These are phyloP conservation scores for Sebastes iracundus DNA, from an alignment of 2,797 vertebrate genomes.

Conservation along the genomic window DNA sequence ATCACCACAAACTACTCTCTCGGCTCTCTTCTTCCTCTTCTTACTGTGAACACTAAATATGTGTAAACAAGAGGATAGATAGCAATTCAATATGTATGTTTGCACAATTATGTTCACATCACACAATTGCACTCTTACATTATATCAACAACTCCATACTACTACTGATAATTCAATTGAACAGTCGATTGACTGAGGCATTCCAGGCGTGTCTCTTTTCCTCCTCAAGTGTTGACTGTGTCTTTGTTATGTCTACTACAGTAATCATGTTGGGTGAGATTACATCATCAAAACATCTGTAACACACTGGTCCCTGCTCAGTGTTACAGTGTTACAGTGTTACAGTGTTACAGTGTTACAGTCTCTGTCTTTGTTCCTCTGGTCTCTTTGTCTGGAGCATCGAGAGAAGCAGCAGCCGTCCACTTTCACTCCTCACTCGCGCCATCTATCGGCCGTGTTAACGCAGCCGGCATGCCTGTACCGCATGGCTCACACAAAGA, in stretches of 20 bases:
- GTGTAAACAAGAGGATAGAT: no score
- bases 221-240: no score
- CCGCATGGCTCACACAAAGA: conserved; percentile 27
- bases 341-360: neutral
- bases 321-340: no score
- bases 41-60: no score
- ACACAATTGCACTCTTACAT: neutral
- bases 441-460: conserved; percentile 61
- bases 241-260: neutral
- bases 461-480: neutral
- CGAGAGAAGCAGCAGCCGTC: neutral
- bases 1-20: no score
- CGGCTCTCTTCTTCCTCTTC: no score
- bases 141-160: neutral
- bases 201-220: neutral
- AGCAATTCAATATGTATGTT: no score
- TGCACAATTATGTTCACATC: neutral
- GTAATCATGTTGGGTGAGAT: neutral
- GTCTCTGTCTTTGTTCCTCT: conserved; percentile 13
- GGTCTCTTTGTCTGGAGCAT: conserved; percentile 29
- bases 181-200: neutral
- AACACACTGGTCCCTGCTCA: no score
- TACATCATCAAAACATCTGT: no score
- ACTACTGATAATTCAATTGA: neutral
- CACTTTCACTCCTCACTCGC: conserved; percentile 39